These are phyloP conservation scores for Harpalus rubripes DNA, from an alignment of 2,888 invertebrate genomes.

Conservation along the genomic window DNA sequence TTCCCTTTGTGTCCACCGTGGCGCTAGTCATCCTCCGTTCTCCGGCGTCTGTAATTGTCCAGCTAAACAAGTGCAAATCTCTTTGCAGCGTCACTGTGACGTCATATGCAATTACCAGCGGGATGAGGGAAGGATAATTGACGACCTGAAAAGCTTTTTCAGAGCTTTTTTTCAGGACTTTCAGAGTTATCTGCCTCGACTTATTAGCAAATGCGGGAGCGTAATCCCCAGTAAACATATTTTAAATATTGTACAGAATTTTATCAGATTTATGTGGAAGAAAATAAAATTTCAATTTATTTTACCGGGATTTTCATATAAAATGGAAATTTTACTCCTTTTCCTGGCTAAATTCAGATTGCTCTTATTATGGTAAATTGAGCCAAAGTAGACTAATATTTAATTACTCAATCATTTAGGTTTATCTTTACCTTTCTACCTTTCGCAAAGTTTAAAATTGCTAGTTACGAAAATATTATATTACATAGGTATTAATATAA, in stretches of 20 bases:
- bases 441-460: not conserved
- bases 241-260: not conserved
- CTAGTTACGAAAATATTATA: not conserved
- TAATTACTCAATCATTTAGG: not conserved
- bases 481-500: no score
- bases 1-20: not conserved
- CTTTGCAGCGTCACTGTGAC: constrained; percentile 14
- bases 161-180: constrained; percentile 4
- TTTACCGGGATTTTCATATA: not conserved
- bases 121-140: constrained; percentile 19
- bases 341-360: not conserved
- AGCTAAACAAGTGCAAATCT: constrained; percentile 50
- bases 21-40: not conserved
- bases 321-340: not conserved
- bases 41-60: constrained; percentile 38
- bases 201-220: not conserved
- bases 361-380: not conserved
- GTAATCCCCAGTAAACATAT: not conserved
- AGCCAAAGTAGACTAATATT: not conserved
- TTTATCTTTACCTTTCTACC: not conserved
- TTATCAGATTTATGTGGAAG: not conserved
- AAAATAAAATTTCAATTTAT: constrained; percentile 4
- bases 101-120: constrained; percentile 17
- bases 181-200: not conserved
- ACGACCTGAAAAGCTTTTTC: not conserved